Conservation (phyloP, 2,797 vertebrate species). For the Meda fulgida region DNA sequence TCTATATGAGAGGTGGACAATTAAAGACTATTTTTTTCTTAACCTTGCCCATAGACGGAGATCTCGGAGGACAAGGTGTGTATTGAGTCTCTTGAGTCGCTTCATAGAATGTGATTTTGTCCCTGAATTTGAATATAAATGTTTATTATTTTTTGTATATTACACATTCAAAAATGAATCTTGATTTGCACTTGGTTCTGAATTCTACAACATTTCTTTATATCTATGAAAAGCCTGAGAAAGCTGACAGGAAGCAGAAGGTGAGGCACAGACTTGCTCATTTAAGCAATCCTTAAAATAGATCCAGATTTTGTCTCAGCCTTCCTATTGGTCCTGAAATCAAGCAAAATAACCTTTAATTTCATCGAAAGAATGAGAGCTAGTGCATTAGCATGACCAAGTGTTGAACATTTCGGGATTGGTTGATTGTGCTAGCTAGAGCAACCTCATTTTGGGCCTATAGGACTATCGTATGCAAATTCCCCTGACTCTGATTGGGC, state of each 20-base stretch:
- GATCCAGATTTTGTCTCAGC: not conserved
- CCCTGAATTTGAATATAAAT: not conserved
- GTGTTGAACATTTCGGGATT: not conserved
- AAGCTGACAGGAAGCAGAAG: slow-evolving; percentile 45
- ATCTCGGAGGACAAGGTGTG: slow-evolving; percentile 69
- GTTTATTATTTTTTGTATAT: too few relatives aligned
- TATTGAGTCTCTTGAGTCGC: not conserved
- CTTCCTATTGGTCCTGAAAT: slow-evolving; percentile 9
- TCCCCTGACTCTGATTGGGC: not conserved
- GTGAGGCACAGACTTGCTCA: slow-evolving; percentile 21
- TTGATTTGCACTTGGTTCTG: not conserved
- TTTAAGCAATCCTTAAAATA: not conserved
- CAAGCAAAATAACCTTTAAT: not conserved
- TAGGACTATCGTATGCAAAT: not conserved
- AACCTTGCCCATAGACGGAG: slow-evolving; percentile 64
- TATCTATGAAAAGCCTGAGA: slow-evolving; percentile 45
- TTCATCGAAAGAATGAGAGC: not conserved
- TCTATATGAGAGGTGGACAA: not conserved
- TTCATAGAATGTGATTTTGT: not conserved
- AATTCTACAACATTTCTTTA: not conserved
- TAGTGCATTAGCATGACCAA: not conserved
- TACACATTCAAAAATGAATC: not conserved
- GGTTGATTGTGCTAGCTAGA: not conserved
- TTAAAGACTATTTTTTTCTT: slow-evolving; percentile 14
- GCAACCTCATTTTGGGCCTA: not conserved